These are phyloP conservation scores for Hermetia illucens DNA, from an alignment of 1,140 invertebrate species.

Conservation along the genomic window DNA sequence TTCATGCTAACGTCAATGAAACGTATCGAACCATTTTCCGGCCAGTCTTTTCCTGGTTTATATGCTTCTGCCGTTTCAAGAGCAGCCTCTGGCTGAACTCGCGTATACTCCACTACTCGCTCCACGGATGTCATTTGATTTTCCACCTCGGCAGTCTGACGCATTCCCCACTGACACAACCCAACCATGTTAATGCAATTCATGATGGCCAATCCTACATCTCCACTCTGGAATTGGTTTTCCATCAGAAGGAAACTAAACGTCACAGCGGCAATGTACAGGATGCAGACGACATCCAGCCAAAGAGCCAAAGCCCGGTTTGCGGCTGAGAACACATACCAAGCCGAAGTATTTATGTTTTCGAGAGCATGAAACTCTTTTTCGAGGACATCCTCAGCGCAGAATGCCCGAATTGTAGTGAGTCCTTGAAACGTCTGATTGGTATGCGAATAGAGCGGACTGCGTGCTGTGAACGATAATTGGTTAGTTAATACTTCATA, in stretches of 20 bases:
- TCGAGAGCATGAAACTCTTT: constrained; percentile 47
- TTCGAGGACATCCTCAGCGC: constrained; percentile 45
- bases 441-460: constrained; percentile 57
- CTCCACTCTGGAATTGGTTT: constrained; percentile 43
- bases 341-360: constrained; percentile 56
- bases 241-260: constrained; percentile 36
- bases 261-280: constrained; percentile 42
- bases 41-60: constrained; percentile 54
- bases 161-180: constrained; percentile 73
- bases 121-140: constrained; percentile 78
- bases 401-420: constrained; percentile 63
- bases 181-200: constrained; percentile 62
- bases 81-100: constrained; percentile 36
- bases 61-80: constrained; percentile 33
- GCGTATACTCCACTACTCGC: constrained; percentile 56
- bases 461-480: constrained; percentile 31
- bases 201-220: constrained; percentile 66
- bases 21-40: constrained; percentile 46
- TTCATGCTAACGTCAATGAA: constrained; percentile 46
- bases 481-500: background rate
- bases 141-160: constrained; percentile 72
- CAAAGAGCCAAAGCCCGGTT: constrained; percentile 45
- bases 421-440: constrained; percentile 65
- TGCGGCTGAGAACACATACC: constrained; percentile 53
- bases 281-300: constrained; percentile 51